Evolutionary conservation across 1,140 invertebrate species (phyloP).

Genomic region (Eriocheir sinensis): DNA sequence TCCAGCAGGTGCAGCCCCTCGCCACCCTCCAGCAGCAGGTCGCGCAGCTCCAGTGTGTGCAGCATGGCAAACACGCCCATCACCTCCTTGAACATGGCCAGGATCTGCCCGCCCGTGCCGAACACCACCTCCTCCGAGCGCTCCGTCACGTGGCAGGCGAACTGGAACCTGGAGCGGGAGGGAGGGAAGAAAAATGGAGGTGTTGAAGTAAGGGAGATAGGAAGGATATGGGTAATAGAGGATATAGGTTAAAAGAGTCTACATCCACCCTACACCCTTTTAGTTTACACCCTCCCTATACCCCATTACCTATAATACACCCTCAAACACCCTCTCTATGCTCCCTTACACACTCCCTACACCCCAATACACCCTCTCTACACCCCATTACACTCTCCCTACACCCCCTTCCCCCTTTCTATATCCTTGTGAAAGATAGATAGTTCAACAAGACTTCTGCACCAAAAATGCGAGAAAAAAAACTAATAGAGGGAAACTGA

Average conservation of each 20-base stretch:
- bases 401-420: too few species aligned
- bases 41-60: slow-evolving; percentile 87
- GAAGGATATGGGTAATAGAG: too few species aligned
- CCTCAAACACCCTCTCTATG: not conserved
- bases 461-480: not conserved
- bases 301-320: not conserved
- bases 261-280: too few species aligned
- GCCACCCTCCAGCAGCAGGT: slow-evolving; percentile 88
- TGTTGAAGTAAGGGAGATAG: not conserved
- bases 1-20: slow-evolving; percentile 80
- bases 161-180: slow-evolving; percentile 86
- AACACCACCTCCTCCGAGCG: slow-evolving; percentile 84
- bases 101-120: slow-evolving; percentile 85
- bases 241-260: too few species aligned
- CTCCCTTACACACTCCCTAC: too few species aligned
- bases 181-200: not conserved
- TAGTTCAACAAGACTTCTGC: too few species aligned
- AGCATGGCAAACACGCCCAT: slow-evolving; percentile 87
- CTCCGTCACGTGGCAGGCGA: slow-evolving; percentile 88
- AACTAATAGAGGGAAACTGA: not conserved
- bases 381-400: too few species aligned
- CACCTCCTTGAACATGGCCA: slow-evolving; percentile 87
- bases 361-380: not conserved
- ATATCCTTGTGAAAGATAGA: too few species aligned
- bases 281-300: too few species aligned